A percentile compares a stretch with the other conserved stretches of the same genome.
Conservation (phyloP, 2,888 invertebrate genomes). For the Calameuta filiformis region DNA sequence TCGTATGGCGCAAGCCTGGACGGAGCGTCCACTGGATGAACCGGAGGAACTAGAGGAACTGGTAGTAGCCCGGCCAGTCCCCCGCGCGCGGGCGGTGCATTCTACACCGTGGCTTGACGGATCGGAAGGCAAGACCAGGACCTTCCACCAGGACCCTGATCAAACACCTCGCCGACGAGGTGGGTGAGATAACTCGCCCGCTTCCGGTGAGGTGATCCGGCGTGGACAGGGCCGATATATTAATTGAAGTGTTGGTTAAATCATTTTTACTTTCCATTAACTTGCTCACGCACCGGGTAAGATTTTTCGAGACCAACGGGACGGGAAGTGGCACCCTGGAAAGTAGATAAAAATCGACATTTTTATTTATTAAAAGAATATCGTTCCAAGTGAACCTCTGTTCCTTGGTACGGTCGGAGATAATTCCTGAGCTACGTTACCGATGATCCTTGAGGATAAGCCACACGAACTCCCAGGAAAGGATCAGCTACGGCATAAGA, state of each 20-base stretch:
- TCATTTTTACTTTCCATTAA: not conserved
- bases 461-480: not conserved
- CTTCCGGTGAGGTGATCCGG: slow-evolving; percentile 25
- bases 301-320: not conserved
- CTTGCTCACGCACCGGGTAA: not conserved
- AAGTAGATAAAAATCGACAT: not conserved
- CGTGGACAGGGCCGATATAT: not conserved
- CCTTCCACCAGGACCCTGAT: slow-evolving; percentile 12
- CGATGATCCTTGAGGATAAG: not conserved
- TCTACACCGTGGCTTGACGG: slow-evolving; percentile 31
- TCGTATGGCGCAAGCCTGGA: slow-evolving; percentile 61
- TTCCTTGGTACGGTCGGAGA: not conserved
- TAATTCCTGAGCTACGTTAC: not conserved
- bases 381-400: not conserved
- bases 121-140: slow-evolving; percentile 22
- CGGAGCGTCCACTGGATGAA: slow-evolving; percentile 54
- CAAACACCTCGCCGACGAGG: slow-evolving; percentile 33
- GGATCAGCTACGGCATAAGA: not conserved
- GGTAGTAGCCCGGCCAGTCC: slow-evolving; percentile 63
- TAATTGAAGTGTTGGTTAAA: not conserved
- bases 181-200: slow-evolving; percentile 29
- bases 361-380: not conserved
- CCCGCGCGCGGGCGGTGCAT: slow-evolving; percentile 63
- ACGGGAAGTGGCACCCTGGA: not conserved
- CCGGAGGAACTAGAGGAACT: slow-evolving; percentile 49